Conservation (phyloP, 1,140 invertebrate genomes). For the Drosophila chauvacae region DNA sequence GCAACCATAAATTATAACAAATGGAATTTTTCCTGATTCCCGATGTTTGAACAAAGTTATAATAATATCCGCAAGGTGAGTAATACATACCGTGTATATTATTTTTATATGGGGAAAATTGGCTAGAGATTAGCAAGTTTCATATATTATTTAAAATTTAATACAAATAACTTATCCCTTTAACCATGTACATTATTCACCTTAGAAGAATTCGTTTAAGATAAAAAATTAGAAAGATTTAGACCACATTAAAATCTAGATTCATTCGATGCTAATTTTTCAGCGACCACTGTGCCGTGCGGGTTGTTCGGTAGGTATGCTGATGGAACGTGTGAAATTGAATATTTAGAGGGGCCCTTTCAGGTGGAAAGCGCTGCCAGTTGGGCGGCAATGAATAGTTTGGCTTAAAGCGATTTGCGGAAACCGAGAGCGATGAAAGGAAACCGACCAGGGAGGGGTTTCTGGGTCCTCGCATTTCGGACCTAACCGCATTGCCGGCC, state of each 20-base stretch:
- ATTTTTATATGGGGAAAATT: too few species aligned
- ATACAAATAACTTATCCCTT: too few species aligned
- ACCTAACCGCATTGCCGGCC: conserved; percentile 7
- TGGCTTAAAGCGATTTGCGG: conserved; percentile 36
- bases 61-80: too few species aligned
- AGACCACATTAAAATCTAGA: neutral
- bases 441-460: neutral
- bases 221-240: neutral
- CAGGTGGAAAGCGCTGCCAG: conserved; percentile 24
- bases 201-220: too few species aligned
- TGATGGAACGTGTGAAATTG: conserved; percentile 44
- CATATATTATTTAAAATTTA: too few species aligned
- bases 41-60: too few species aligned
- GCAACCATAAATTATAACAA: too few species aligned
- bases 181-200: too few species aligned
- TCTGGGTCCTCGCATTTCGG: conserved; percentile 18
- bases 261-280: neutral
- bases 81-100: too few species aligned
- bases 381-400: conserved; percentile 30
- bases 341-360: conserved; percentile 40
- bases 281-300: neutral
- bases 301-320: neutral
- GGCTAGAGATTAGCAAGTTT: neutral
- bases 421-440: conserved; percentile 10
- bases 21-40: too few species aligned